A percentile compares a stretch with the other conserved stretches of the same genome.
Evolutionary conservation across 53 echinoderm and acorn worm genomes (phyloP).

Genomic region (Luidia sarsii): DNA sequence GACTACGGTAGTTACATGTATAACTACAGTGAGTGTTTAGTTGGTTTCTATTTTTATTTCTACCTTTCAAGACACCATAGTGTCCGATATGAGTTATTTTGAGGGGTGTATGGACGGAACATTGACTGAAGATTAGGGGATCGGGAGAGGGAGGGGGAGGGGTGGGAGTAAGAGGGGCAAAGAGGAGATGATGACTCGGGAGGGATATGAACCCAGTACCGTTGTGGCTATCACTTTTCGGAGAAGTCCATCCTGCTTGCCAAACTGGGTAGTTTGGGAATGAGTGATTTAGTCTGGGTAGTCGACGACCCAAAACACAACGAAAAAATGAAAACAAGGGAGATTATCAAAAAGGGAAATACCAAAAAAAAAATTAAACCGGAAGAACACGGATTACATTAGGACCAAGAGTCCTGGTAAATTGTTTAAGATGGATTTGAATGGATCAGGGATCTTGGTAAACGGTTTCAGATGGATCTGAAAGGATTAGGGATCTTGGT

Average conservation of each 20-base stretch:
- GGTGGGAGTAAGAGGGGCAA: neutral
- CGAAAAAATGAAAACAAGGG: no score
- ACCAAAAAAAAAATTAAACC: no score
- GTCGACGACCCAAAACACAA: no score
- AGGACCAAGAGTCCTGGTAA: no score
- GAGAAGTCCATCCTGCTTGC: slow-evolving; percentile 90
- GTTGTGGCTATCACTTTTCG: slow-evolving; percentile 73
- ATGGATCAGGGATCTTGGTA: no score
- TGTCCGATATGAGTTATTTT: neutral
- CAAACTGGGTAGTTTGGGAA: slow-evolving; percentile 98
- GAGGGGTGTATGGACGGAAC: slow-evolving; percentile 2
- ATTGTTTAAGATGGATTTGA: no score
- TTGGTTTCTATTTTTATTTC: no score
- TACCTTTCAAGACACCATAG: no score
- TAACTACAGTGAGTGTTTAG: slow-evolving; percentile 26
- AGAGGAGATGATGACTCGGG: neutral
- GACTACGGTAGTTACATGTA: neutral
- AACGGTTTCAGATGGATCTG: no score
- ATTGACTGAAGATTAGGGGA: neutral
- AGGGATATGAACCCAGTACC: slow-evolving; percentile 46
- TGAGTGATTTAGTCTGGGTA: slow-evolving; percentile 97
- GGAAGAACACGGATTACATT: no score
- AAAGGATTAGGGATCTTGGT: no score
- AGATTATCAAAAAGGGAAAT: no score
- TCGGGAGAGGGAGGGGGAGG: neutral